Percentiles rank a stretch among this genome's conserved stretches.
Evolutionary conservation across 2,888 invertebrate genomes (phyloP).

Genomic region (Nipponacmea schrenckii): DNA sequence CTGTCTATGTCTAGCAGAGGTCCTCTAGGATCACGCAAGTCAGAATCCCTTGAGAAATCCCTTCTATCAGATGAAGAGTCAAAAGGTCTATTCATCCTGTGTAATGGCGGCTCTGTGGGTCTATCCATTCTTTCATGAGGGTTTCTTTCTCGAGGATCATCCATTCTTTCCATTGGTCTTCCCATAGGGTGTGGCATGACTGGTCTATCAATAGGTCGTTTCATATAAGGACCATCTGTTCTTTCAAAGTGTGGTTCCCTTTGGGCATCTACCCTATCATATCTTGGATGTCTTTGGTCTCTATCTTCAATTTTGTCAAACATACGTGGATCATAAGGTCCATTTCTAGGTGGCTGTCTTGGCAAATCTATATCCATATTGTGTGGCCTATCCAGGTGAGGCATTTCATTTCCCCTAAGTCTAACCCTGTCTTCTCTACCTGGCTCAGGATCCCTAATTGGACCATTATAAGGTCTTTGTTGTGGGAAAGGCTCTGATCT

Average conservation of each 20-base stretch:
- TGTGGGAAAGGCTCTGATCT: too few species aligned
- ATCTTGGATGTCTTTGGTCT: too few species aligned
- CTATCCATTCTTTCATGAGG: constrained; percentile 8
- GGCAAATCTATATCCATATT: not conserved
- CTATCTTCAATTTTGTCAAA: too few species aligned
- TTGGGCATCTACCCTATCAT: constrained; percentile 13
- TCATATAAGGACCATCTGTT: not conserved
- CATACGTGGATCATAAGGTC: too few species aligned
- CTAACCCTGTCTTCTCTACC: too few species aligned
- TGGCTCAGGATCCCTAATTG: too few species aligned
- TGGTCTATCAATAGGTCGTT: too few species aligned
- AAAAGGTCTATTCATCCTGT: constrained; percentile 13
- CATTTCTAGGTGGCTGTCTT: too few species aligned
- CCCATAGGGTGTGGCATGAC: too few species aligned
- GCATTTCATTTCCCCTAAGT: not conserved
- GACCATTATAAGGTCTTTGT: too few species aligned
- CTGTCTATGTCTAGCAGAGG: not conserved
- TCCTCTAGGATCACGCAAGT: constrained; percentile 15
- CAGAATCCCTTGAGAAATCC: constrained; percentile 19
- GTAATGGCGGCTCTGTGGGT: not conserved
- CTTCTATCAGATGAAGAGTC: constrained; percentile 12
- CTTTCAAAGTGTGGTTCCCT: not conserved
- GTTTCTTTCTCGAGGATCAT: not conserved
- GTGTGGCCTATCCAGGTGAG: too few species aligned
- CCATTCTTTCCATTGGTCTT: not conserved